Base-by-base conservation (phyloP, 1,140 invertebrate genomes). In the Anthonomus grandis region DNA sequence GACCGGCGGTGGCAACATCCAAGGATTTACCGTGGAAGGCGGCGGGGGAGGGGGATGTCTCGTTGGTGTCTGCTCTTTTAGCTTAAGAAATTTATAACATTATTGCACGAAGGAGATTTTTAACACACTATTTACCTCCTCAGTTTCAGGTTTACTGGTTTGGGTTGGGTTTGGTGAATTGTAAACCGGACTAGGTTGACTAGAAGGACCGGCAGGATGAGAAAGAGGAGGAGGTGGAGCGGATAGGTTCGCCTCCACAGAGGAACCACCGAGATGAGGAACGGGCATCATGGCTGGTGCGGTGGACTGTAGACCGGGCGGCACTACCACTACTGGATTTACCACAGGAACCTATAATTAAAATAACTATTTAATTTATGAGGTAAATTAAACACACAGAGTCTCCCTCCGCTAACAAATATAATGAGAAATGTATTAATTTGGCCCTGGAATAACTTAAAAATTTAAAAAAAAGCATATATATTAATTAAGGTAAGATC, bases 291-390 rank as follows among this genome's bases (percentile, higher is more conserved):
- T 3, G n/a, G 51, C 24, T 1, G 47, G 17, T 27, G 47, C 12
- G 9, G 41, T 13, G 15, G 24, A 36, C 9, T 39, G 48, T 10
- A 19, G 56, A 3, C 47, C 46, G 4, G 44, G 23, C 13, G 75
- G 68, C 27, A 78, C 75, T 45, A 6, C 75, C 78, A 42, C 75
- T 75, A 17, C 5, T 6, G 25, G 3, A 21, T 17, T 50, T 38
- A 37, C 48, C 18, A 36, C 10, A 50, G 8, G n/a, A n/a, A n/a
- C n/a, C n/a, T n/a, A n/a, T n/a, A n/a, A n/a, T n/a, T n/a, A n/a
- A n/a, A n/a, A n/a, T n/a, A n/a, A n/a, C n/a, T n/a, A n/a, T n/a
- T n/a, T n/a, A n/a, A n/a, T n/a, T n/a, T n/a, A n/a, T n/a, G n/a
- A n/a, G n/a, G n/a, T n/a, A n/a, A n/a, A n/a, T n/a, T n/a, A n/a